Percentiles rank a stretch among this genome's conserved stretches.
These are phyloP conservation scores for Penelope pileata DNA, from an alignment of 2,113 vertebrate genomes.

Conservation along the genomic window DNA sequence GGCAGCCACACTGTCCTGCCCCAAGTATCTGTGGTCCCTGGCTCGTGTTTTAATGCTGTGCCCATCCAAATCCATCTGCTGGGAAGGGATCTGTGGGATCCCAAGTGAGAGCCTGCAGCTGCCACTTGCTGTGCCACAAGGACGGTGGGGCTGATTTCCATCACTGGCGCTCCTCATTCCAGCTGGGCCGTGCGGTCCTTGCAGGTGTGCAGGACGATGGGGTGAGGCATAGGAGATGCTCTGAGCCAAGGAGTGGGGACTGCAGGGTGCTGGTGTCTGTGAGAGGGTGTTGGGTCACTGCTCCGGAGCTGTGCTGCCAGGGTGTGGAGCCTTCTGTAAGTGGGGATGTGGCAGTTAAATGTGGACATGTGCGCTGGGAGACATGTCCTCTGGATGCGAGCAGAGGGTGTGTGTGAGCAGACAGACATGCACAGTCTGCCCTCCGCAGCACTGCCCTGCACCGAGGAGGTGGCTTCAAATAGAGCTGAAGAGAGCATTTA, in stretches of 20 bases:
- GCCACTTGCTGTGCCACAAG: not conserved
- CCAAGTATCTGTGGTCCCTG: not conserved
- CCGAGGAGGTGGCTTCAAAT: not conserved
- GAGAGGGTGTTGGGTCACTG: not conserved
- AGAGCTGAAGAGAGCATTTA: not conserved
- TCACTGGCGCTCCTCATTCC: not conserved
- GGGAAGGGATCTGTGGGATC: not conserved
- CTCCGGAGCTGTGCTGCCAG: fast-evolving
- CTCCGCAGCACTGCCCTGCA: not conserved
- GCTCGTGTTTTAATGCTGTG: not conserved
- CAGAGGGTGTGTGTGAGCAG: not conserved
- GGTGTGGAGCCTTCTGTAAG: not conserved
- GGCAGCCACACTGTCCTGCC: not conserved
- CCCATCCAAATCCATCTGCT: not conserved
- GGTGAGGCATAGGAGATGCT: not conserved
- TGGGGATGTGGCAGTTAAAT: not conserved
- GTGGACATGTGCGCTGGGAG: fast-evolving
- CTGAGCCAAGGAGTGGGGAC: not conserved
- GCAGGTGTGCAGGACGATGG: not conserved
- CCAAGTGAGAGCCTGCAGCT: not conserved
- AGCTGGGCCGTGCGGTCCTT: not conserved
- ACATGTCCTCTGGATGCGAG: not conserved
- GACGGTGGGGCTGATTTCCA: not conserved
- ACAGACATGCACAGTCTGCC: not conserved
- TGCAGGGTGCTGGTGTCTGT: not conserved